Evolutionary conservation across 2,113 vertebrate species (phyloP), one percentile per base, ranked within the genome.

Genomic region (Megalops atlanticus): DNA sequence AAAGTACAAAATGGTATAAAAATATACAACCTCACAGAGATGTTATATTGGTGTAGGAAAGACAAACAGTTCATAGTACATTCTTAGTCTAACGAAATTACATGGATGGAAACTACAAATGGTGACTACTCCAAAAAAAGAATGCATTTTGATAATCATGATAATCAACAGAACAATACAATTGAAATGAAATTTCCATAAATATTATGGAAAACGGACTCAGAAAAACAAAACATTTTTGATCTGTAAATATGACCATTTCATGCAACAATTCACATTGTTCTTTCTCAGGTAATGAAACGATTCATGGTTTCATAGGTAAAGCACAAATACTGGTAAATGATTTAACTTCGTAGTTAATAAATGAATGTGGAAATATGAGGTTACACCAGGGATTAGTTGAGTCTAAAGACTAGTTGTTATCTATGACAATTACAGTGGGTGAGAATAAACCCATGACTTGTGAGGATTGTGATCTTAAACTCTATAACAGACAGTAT

Each of bases 1-100:
- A 96, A 95, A 95, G 92, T 95, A 95, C 93, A 96, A 96, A 97
- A 96, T 95, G 91, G 95, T 95, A 96, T 93, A 98, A 96, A 97
- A 98, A 97, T 95, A 97, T 95, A 96, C 95, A 96, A 95, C 95
- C 95, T 96, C 94, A 94, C 96, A 96, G 93, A 96, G 95, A 96
- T 95, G 95, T 88, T 84, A 88, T 85, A 88, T 89, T 21, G 85
- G 83, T 88, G 89, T 84, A 87, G 87, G 85, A 89, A 89, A 86
- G 52, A 81, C 47, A 89, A 83, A 90, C 84, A 81, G 38, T 79
- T 77, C 72, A 81, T 38, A 52, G 89, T 89, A 93, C 90, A 92
- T 90, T 92, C 88, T 87, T 82, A 87, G 87, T 84, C 84, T 84
- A 90, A 93, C 87, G 78, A 83, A 87, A 91, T 90, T 88, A 91